Conservation (phyloP, 2,888 invertebrate genomes). For the Itoplectis maculator region DNA sequence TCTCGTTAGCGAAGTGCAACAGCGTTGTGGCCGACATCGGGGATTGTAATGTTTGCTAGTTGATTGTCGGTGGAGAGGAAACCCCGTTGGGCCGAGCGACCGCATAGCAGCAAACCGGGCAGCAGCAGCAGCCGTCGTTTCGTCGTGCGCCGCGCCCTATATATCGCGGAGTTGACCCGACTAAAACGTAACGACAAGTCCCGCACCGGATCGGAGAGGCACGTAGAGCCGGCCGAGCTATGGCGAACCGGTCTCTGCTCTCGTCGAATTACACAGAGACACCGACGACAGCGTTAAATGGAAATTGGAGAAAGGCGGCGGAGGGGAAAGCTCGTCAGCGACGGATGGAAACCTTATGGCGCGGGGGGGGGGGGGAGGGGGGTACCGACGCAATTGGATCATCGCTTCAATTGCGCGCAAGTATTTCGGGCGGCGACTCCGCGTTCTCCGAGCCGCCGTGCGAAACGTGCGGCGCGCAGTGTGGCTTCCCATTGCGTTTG, state of each 20-base stretch:
- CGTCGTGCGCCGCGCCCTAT: slow-evolving; percentile 31
- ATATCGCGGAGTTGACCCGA: slow-evolving; percentile 50
- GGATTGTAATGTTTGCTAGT: slow-evolving; percentile 1
- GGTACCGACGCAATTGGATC: slow-evolving; percentile 76
- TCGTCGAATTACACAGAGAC: slow-evolving; percentile 78
- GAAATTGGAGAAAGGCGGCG: slow-evolving; percentile 76
- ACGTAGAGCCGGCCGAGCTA: not conserved
- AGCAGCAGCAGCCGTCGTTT: slow-evolving; percentile 61
- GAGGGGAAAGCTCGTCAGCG: slow-evolving; percentile 31
- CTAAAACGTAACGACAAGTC: slow-evolving; percentile 68
- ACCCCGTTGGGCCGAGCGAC: slow-evolving; percentile 43
- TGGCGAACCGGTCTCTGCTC: slow-evolving; percentile 46
- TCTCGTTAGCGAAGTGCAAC: no score
- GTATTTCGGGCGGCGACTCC: slow-evolving; percentile 73
- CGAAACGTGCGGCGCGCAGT: no score
- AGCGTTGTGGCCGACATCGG: no score
- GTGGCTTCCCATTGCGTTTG: not conserved
- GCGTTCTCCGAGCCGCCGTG: slow-evolving; percentile 32
- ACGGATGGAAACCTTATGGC: slow-evolving; percentile 24
- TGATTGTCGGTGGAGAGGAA: slow-evolving; percentile 39
- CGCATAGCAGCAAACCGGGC: slow-evolving; percentile 55
- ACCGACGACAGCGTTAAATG: slow-evolving; percentile 79
- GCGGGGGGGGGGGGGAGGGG: slow-evolving; percentile 49
- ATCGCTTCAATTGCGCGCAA: slow-evolving; percentile 78
- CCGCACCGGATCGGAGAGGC: slow-evolving; percentile 1